These are phyloP conservation scores for Cancer borealis DNA, from an alignment of 2,888 invertebrate species.

Conservation along the genomic window DNA sequence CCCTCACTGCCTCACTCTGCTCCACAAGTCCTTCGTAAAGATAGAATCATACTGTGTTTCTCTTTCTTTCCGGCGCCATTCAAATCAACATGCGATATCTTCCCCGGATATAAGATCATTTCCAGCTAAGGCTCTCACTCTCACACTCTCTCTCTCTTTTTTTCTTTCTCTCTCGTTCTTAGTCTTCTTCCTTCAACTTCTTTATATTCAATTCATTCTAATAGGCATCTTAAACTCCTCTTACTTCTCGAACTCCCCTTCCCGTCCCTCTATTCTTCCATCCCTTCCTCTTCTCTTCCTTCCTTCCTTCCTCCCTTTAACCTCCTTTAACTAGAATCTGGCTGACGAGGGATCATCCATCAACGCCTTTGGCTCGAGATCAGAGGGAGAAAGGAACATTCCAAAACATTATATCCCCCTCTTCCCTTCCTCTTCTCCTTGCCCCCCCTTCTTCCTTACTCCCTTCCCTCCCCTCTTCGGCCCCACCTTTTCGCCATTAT, in stretches of 20 bases:
- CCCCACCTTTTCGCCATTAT: constrained; percentile 66
- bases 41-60: neutral
- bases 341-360: constrained; percentile 59
- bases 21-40: neutral
- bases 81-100: neutral
- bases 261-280: neutral
- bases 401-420: constrained; percentile 66
- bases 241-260: neutral
- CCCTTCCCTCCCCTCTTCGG: constrained; percentile 25
- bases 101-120: constrained; percentile 15
- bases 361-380: constrained; percentile 64
- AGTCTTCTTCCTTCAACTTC: neutral
- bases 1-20: neutral
- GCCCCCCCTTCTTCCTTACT: constrained; percentile 36
- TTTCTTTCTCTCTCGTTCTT: neutral
- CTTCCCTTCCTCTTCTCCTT: constrained; percentile 23
- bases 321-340: constrained; percentile 31
- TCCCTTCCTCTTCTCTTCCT: neutral
- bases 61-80: neutral
- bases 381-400: constrained; percentile 57
- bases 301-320: neutral
- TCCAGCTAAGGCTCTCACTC: neutral
- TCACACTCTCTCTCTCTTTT: constrained; percentile 19
- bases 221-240: constrained; percentile 3
- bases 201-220: neutral